Evolutionary conservation across 2,113 vertebrate species (phyloP), one percentile per base, ranked within the genome.

Genomic region (Epinephelus fuscoguttatus): DNA sequence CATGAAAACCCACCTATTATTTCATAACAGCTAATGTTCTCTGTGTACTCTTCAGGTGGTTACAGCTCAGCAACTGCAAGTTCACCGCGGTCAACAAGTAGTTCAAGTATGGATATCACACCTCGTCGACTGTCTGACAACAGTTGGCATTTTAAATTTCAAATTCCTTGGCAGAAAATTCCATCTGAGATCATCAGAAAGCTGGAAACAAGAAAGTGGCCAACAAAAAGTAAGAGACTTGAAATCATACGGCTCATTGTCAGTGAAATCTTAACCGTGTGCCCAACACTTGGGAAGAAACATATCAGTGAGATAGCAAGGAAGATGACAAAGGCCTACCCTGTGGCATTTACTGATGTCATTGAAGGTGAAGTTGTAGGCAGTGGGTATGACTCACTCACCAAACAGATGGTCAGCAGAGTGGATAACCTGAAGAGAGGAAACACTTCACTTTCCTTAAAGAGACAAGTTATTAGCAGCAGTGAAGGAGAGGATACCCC

Each of bases 171-270:
- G 55, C 13, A 72, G 53, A 27, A 57, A 17, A 13, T 17, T 49
- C 14, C 47, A 49, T 49, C 47, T 49, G 37, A 25, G n/a, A 23
- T 68, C 14, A 50, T 68, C 66, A 55, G 27, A 37, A 70, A 68
- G 47, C 47, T 68, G 17, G 69, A 68, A 50, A 17, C 13, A 50
- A 15, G 45, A 19, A 27, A 49, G 64, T 17, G 64, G 9, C 64
- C 64, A 68, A 68, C 64, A 27, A 68, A 68, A 19, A 50, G 45
- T 30, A 45, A 68, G 67, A 70, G 67, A 70, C 67, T 70, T 53
- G 25, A 70, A 70, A 70, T 70, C 3, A 53, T 70, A 30, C 27
- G 25, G 9, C 49, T 70, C 3, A 33, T 52, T 70, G 49, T 70
- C 47, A 70, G 67, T 53, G 67, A 70, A 53, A 49, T 17, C 64